Base-by-base conservation (phyloP, 2,888 invertebrate genomes). In the Harpalus rufipes region DNA sequence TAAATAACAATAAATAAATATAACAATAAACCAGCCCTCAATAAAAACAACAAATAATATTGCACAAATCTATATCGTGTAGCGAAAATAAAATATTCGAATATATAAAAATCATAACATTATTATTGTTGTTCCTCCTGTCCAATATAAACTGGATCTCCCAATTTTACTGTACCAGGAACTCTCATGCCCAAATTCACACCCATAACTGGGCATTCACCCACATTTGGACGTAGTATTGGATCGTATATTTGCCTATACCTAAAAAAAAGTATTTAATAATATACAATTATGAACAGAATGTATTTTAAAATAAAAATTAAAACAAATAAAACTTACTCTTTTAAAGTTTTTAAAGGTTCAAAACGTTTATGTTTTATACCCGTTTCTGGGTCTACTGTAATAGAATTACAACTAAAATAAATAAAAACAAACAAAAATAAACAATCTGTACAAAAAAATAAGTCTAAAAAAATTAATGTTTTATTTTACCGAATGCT, bases 351-450 rank as follows among this genome's bases (percentile, higher is more conserved):
- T 87, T 92, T 92, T 63, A 96, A 89, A 0, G 96, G 96, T 88
- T 96, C 94, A 2, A 91, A 89, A 25, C 93, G 92, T 0, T 91
- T 87, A 88, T 94, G 90, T 78, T 93, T 94, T 12, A 92, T 91
- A 1, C 94, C 95, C 0, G 94, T 94, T 86, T 93, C 93, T 0
- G 94, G 94, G 89, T 96, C 93, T 0, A 96, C 93, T 0, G 95
- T 95, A 0, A 95, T 95, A 86, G 96, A 89, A n/a, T 95, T 90
- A 88, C 96, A 96, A 87, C 95, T 94, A 87, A 86, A 89, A 68
- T 68, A 44, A 32, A 44, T 79, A 59, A 39, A 39, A 58, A 10
- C 25, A 68, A 80, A 59, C 14, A 10, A 32, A 32, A 32, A 4
- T 4, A 32, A 25, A 84, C 58, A 59, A 59, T 16, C 10, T 59